Evolutionary conservation across 2,113 vertebrate genomes (phyloP), one percentile per base, ranked within the genome.

Genomic region (Myrmecophaga tridactyla): DNA sequence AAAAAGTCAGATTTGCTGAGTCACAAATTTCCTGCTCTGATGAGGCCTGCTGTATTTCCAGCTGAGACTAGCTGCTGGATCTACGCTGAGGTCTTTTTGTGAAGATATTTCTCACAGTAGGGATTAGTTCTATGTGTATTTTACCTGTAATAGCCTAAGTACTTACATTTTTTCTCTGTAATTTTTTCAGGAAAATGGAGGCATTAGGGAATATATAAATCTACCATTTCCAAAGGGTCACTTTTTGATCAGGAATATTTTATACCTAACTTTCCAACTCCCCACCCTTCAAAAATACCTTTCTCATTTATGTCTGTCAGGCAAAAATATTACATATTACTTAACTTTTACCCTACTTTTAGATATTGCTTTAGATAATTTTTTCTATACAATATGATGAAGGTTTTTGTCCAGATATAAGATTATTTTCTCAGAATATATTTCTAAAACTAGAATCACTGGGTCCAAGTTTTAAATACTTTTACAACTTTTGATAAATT

Each of bases 181-280:
- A 9, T 29, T 93, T 92, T 73, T 46, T 48, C 75, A 92, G n/a
- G 41, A 73, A 91, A 96, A 92, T n/a, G 11, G 6, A 87, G 17
- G 3, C 17, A 73, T 65, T 86, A 39, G 11, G 27, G 1, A 41
- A 3, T 82, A 14, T 56, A 46, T 77, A 25, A 89, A 69, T 56
- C 20, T 58, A 25, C 8, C 43, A 13, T 23, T 58, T 84, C 67
- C 67, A 51, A 67, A 58, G 69, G 20, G 31, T 43, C 11, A 27
- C 14, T 65, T 88, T 93, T 72, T 36, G 11, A 77, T 60, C 4
- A 56, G 53, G 25, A 81, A 21, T 60, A 58, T 72, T 93, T 93
- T 86, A 7, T 80, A 41, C 3, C 2, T 62, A 85, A 72, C 18
- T 60, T 72, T 7, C 53, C 8, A 63, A 60, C 2, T 83, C 8